Evolutionary conservation across 2,113 vertebrate species (phyloP), one percentile per base, ranked within the genome.

Genomic region (Papio anubis): DNA sequence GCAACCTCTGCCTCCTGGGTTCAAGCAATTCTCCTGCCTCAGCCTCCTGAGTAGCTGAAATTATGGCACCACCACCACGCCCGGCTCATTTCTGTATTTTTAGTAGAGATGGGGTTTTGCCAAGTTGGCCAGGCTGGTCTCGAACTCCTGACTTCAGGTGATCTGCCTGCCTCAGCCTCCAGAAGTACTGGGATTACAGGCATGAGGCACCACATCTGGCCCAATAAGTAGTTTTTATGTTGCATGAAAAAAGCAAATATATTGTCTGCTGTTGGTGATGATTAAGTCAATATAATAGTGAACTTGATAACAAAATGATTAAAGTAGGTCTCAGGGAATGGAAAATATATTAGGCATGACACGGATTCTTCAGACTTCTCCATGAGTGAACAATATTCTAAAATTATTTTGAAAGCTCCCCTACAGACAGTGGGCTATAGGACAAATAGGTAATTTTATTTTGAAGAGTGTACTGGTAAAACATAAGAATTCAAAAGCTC

Each of bases 371-470:
- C 55, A 38, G 40, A 79, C 27, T 86, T 94, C 40, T 88, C 40
- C 48, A 59, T 11, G 48, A 87, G 18, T 55, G 48, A 89, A 5
- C 73, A 68, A 85, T 30, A 27, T 68, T 88, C 84, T 82, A 25
- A 82, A 86, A 73, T 83, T 88, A 78, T 72, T 93, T 64, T 92
- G 66, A 85, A 96, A 97, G 68, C 18, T 92, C 40, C 23, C 45
- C 61, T 92, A 73, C 40, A 52, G 68, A 89, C 81, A 2, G 17
- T 61, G 20, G n/a, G 48, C 64, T 90, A 61, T 5, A 92, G 66
- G 87, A 83, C 12, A 95, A 82, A 52, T 43, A 96, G 57, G 66
- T 59, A 78, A 57, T 66, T 84, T 97, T 94, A 72, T 78, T 66
- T 96, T 57, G 72, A 68, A 85, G 88, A 86, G 11, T 68, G 2